Percentiles rank a stretch among this genome's conserved stretches.
These are phyloP conservation scores for Macrobrachium rosenbergii DNA, from an alignment of 1,140 invertebrate species.

Conservation along the genomic window DNA sequence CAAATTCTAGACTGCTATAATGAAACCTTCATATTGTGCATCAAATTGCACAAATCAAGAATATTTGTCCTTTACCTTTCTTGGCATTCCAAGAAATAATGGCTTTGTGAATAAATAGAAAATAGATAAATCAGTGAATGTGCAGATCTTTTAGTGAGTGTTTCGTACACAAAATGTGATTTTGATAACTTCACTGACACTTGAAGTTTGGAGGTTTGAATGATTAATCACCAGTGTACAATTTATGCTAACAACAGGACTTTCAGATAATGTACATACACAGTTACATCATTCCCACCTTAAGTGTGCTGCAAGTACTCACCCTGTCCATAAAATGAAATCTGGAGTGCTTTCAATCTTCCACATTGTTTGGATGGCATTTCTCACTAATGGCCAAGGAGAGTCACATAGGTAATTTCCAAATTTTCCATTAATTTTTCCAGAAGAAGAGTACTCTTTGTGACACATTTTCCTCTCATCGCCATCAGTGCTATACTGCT, in stretches of 20 bases:
- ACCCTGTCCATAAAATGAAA: conserved; percentile 95
- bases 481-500: conserved; percentile 80
- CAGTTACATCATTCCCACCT: no score
- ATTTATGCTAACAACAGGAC: no score
- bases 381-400: conserved; percentile 86
- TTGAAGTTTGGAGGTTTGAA: no score
- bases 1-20: background rate
- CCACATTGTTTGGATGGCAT: conserved; percentile 86
- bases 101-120: no score
- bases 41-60: background rate
- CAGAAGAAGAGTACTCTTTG: background rate
- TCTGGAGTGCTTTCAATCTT: conserved; percentile 83
- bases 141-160: no score
- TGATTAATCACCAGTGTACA: no score
- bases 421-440: conserved; percentile 74
- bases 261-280: no score
- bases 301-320: conserved; percentile 69
- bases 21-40: background rate
- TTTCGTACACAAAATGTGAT: no score
- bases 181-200: no score
- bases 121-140: no score
- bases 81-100: no score
- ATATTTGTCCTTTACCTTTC: no score
- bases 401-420: conserved; percentile 91
- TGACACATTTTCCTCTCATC: conserved; percentile 71